Evolutionary conservation across 1,140 invertebrate genomes (phyloP).

Genomic region (Ganaspis sp.): DNA sequence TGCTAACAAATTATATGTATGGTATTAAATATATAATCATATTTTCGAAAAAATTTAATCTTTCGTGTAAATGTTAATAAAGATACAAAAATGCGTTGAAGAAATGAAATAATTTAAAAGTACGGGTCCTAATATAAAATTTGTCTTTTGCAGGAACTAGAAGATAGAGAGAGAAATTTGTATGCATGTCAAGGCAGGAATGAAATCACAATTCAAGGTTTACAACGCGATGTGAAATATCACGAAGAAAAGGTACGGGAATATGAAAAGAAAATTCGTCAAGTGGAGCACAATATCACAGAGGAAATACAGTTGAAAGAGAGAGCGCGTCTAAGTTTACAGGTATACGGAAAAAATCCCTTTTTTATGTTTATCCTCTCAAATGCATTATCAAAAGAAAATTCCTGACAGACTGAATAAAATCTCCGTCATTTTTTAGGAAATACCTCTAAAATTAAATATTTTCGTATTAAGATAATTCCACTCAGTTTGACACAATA

Average conservation of each 20-base stretch:
- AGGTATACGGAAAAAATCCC: too few relatives aligned
- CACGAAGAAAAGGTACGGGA: constrained; percentile 86
- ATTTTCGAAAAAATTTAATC: too few relatives aligned
- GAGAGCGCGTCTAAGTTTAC: constrained; percentile 60
- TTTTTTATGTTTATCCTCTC: too few relatives aligned
- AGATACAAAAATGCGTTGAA: not conserved
- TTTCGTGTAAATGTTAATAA: not conserved
- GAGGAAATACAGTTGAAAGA: constrained; percentile 78
- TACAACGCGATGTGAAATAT: constrained; percentile 84
- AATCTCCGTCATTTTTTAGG: too few relatives aligned
- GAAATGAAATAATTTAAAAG: not conserved
- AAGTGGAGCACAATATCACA: constrained; percentile 82
- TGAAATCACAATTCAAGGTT: constrained; percentile 83
- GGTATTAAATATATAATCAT: too few relatives aligned
- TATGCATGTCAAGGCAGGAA: constrained; percentile 79
- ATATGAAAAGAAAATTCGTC: constrained; percentile 83
- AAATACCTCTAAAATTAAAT: too few relatives aligned
- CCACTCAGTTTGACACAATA: too few relatives aligned
- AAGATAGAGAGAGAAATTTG: constrained; percentile 84
- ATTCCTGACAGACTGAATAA: too few relatives aligned
- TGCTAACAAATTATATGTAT: too few relatives aligned
- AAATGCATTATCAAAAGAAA: not conserved
- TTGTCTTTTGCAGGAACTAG: constrained; percentile 77
- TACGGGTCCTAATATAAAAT: constrained; percentile 15
- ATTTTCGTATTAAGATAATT: too few relatives aligned